These are phyloP conservation scores for Cyprinodon brontotheroides DNA, from an alignment of 2,113 vertebrate species.

Conservation along the genomic window DNA sequence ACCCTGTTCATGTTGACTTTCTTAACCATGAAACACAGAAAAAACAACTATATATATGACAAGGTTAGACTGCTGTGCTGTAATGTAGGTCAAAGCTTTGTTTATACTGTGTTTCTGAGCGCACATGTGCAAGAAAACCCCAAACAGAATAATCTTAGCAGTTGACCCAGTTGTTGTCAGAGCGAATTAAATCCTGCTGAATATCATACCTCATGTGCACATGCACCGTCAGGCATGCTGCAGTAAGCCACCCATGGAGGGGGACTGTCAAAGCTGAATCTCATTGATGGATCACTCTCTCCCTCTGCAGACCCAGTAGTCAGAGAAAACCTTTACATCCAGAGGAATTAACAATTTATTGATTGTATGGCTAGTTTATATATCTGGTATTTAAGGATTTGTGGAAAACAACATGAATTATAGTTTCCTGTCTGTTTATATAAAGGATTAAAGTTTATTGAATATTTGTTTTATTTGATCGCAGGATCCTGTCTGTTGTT, in stretches of 20 bases:
- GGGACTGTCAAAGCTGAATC: constrained; percentile 21
- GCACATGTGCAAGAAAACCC: constrained; percentile 21
- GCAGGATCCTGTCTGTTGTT: no score
- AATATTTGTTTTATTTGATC: no score
- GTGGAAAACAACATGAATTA: neutral
- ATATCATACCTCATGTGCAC: constrained; percentile 19
- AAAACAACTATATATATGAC: neutral
- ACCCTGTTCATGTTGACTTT: constrained; percentile 21
- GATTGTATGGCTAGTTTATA: neutral
- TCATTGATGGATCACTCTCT: constrained; percentile 10
- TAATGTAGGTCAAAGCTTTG: constrained; percentile 50
- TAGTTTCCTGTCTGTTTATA: neutral
- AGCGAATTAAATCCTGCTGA: constrained; percentile 57
- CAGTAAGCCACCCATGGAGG: constrained; percentile 33
- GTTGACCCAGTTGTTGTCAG: constrained; percentile 56
- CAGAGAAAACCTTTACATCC: constrained; percentile 9
- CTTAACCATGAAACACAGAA: neutral
- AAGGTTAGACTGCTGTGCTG: constrained; percentile 12
- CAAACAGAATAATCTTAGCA: constrained; percentile 19
- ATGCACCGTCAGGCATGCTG: constrained; percentile 20
- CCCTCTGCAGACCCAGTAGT: constrained; percentile 32
- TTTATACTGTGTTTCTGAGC: constrained; percentile 24
- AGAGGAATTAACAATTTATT: constrained; percentile 6
- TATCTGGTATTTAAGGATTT: neutral
- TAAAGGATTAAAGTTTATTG: no score